Base-by-base conservation (phyloP, 1,140 invertebrate species). In the Sarcophaga peregrina region DNA sequence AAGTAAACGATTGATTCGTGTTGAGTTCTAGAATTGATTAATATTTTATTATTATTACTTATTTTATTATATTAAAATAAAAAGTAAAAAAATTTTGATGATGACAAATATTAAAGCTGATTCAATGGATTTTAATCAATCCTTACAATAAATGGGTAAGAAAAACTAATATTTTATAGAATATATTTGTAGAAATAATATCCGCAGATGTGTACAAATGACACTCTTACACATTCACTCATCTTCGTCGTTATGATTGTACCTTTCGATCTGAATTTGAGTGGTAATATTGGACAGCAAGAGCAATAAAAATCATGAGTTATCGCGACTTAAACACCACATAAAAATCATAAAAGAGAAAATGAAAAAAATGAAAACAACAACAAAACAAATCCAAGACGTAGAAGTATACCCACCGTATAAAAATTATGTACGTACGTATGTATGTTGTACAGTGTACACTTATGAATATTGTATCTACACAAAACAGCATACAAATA, bases 121-220 rank as follows among this genome's bases (percentile, higher is more conserved):
- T 2, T 4, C 25, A 37, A 37, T 37, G 25, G 4, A 37, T 4
- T 37, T 37, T 37, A 37, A 37, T 37, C 25, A 37, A 37, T 37
- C 25, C 25, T 37, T 37, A 37, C 25, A 37, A 37, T 37, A 37
- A 37, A 37, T 37, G 4, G 1, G 25, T 37, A 37, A 37, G 25
- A 37, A 37, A 37, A 37, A 37, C 25, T 88, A 88, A 88, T 88
- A 88, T 85, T 84, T 85, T 85, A 87, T 87, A 88, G 88, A 86
- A 86, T 88, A 88, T 87, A 86, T 88, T n/a, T 87, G 85, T 87
- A 86, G 1, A 37, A 37, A 37, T 85, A 88, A 85, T 86, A 86
- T 85, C 85, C 87, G 85, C 83, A 86, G 84, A 85, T 84, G 76
- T 83, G 83, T 25, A 20, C 47, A 78, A 78, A 78, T n/a, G 47